Conservation (phyloP, 2,888 invertebrate species). For the Trisateles emortualis region DNA sequence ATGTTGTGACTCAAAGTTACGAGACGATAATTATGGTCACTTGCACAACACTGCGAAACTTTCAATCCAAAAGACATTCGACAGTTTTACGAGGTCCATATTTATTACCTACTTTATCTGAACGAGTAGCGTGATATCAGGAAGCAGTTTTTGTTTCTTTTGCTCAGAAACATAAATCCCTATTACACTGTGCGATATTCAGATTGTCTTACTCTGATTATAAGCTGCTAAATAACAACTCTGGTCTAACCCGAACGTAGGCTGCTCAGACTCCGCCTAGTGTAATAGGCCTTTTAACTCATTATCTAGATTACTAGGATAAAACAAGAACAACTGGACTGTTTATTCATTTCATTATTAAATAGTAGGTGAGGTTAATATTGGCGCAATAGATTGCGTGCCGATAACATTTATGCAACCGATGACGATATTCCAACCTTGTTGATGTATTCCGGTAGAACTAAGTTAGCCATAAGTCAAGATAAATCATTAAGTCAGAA, state of each 20-base stretch:
- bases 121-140: background rate
- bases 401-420: slow-evolving; percentile 34
- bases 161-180: background rate
- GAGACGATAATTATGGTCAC: slow-evolving; percentile 27
- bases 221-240: no score
- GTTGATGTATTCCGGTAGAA: slow-evolving; percentile 7
- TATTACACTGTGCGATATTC: no score
- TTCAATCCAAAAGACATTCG: slow-evolving; percentile 16
- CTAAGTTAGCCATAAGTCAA: slow-evolving; percentile 25
- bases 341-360: slow-evolving; percentile 18
- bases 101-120: slow-evolving; percentile 2
- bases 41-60: slow-evolving; percentile 48
- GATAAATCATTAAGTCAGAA: slow-evolving; percentile 57
- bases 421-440: slow-evolving; percentile 25
- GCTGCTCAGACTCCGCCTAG: no score
- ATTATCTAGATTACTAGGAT: background rate
- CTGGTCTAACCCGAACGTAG: no score
- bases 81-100: background rate
- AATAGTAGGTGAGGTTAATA: slow-evolving; percentile 27
- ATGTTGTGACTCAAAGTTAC: slow-evolving; percentile 21
- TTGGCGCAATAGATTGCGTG: slow-evolving; percentile 23
- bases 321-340: slow-evolving; percentile 15
- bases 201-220: no score
- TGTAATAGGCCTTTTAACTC: no score
- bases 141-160: background rate